Base-by-base conservation (phyloP, 2,113 vertebrate genomes). In the Macaca nemestrina region DNA sequence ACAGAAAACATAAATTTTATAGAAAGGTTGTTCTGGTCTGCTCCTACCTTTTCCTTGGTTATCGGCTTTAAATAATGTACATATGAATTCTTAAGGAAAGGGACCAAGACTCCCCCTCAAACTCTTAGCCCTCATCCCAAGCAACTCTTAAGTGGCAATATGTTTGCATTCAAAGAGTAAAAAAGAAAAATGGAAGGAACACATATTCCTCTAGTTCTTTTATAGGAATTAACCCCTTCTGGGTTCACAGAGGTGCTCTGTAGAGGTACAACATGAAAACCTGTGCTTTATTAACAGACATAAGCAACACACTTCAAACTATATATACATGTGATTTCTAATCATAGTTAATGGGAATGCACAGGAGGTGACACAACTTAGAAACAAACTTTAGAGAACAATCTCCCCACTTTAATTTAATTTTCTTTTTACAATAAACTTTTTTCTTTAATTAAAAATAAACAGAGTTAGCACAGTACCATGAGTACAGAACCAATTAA, bases 391-490 rank as follows among this genome's bases (percentile, higher is more conserved):
- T 78, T 2, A 59, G 12, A 92, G 35, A 89, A 97, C 85, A 87
- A 80, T 84, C 6, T 95, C 52, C 27, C 43, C 27, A n/a, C 1
- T 68, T 90, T 20, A 78, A 11, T 43, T 68, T 79, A 35, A 52
- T 35, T 79, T 50, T 50, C 48, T 50, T 32, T 32, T 30, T 48
- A 93, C 12, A 40, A 80, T 32, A 92, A 93, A n/a, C 1, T 32
- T 48, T 32, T 82, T 72, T 57, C 16, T 96, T 85, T 55, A 94
- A 89, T 52, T 83, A 88, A 96, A 92, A 97, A 57, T 50, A 86
- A 86, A 75, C 38, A 25, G 20, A n/a, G 61, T 87, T 79, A 91
- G 93, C 2, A 27, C 0, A 85, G 25, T 75, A 83, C 25, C 43
- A 45, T 73, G 6, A 92, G 40, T 57, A 95, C 5, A 89, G 27